Evolutionary conservation across 37 sponge, comb jelly and placozoan genomes (phyloP).

Genomic region (Sycon ciliatum): DNA sequence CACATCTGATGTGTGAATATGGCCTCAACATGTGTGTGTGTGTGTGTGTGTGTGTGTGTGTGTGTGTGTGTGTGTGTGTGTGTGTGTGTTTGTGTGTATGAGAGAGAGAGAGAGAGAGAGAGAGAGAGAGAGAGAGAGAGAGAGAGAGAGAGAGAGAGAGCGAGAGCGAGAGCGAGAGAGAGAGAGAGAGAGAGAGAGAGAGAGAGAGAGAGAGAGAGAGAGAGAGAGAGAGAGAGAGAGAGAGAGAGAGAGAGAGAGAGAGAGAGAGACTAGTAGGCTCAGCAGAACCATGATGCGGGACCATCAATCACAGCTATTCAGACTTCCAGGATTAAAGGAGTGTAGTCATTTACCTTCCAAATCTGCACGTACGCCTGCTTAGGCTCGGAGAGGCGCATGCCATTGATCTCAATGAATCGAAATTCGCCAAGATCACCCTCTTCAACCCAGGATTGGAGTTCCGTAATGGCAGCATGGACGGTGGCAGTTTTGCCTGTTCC

Average conservation of each 20-base stretch:
- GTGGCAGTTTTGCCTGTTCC: constrained; percentile 98
- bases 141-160: no score
- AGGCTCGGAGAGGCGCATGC: constrained; percentile 74
- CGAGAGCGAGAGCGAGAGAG: no score
- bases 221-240: constrained; percentile 9
- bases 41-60: constrained; percentile 17
- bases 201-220: no score
- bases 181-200: no score
- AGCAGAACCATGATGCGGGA: background rate
- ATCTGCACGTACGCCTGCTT: constrained; percentile 45
- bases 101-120: no score
- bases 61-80: constrained; percentile 16
- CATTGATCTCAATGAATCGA: constrained; percentile 83
- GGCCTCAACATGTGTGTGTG: constrained; percentile 16
- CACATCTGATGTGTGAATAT: no score
- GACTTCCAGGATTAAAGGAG: no score
- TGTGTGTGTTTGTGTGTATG: constrained; percentile 22
- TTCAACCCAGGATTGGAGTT: constrained; percentile 42
- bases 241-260: background rate
- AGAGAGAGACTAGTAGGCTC: background rate
- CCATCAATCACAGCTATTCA: no score
- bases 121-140: no score
- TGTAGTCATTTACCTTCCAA: constrained; percentile 47
- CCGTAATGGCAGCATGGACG: constrained; percentile 55
- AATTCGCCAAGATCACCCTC: constrained; percentile 46